phyloP scores from a whole-genome alignment of 2,888 invertebrate genomes.

The Melanostoma mellinum region DNA sequence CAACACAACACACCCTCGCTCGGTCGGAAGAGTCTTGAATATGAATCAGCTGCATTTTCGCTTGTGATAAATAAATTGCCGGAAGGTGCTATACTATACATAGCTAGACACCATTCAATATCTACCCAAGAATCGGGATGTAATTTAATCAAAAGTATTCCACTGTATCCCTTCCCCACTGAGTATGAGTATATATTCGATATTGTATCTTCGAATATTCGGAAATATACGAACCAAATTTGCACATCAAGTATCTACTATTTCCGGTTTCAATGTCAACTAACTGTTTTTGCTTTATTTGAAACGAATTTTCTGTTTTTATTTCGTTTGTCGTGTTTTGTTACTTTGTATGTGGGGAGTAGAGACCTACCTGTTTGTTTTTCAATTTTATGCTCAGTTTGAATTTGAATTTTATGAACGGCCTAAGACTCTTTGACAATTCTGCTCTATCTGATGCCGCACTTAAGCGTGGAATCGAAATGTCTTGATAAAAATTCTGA shows the following conservation, averaged over 20 bases:
- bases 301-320: too few species aligned
- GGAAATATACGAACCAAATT: neutral
- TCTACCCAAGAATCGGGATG: neutral
- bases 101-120: neutral
- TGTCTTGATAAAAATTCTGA: conserved; percentile 28
- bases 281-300: neutral
- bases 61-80: conserved; percentile 27
- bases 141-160: conserved; percentile 11
- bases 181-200: neutral
- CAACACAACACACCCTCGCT: conserved; percentile 11
- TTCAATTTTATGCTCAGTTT: neutral
- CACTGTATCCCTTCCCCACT: neutral
- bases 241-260: neutral
- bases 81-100: neutral
- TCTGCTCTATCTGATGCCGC: too few species aligned
- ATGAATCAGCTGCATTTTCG: conserved; percentile 37
- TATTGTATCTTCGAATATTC: conserved; percentile 3
- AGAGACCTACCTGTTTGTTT: neutral
- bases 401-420: conserved; percentile 36
- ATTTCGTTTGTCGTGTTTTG: neutral
- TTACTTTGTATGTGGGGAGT: neutral
- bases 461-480: too few species aligned
- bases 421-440: too few species aligned
- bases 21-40: conserved; percentile 20
- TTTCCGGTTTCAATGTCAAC: conserved; percentile 44